Conservation (phyloP, 1,140 invertebrate genomes). For the Formica selysi region DNA sequence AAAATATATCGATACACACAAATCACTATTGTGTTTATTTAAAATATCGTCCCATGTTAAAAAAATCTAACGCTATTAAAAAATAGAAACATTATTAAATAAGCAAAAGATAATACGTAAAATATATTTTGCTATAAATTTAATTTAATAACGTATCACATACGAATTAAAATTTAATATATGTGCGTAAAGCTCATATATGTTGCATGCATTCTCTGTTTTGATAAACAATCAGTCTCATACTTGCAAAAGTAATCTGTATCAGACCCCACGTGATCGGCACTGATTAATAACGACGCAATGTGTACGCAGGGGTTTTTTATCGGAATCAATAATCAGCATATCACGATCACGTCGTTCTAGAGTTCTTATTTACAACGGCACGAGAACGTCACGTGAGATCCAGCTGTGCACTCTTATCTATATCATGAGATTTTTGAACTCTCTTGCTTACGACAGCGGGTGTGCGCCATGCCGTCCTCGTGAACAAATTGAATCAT, state of each 20-base stretch:
- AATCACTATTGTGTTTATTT: background rate
- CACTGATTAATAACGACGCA: background rate
- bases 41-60: slow-evolving; percentile 12
- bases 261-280: background rate
- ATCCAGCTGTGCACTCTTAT: slow-evolving; percentile 3
- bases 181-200: too few species aligned
- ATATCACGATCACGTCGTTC: slow-evolving; percentile 64
- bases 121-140: background rate
- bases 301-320: background rate
- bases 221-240: too few species aligned
- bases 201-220: too few species aligned
- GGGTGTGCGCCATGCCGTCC: background rate
- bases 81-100: background rate
- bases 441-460: background rate
- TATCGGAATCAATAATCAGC: slow-evolving; percentile 66
- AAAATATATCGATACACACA: background rate
- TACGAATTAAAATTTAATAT: background rate
- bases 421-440: background rate
- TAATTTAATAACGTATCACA: background rate
- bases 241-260: background rate
- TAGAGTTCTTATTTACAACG: slow-evolving; percentile 25
- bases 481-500: slow-evolving; percentile 21
- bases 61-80: background rate
- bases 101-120: background rate
- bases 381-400: slow-evolving; percentile 71